Evolutionary conservation across 2,113 vertebrate species (phyloP), one percentile per base, ranked within the genome.

Genomic region (Pelodiscus sinensis): DNA sequence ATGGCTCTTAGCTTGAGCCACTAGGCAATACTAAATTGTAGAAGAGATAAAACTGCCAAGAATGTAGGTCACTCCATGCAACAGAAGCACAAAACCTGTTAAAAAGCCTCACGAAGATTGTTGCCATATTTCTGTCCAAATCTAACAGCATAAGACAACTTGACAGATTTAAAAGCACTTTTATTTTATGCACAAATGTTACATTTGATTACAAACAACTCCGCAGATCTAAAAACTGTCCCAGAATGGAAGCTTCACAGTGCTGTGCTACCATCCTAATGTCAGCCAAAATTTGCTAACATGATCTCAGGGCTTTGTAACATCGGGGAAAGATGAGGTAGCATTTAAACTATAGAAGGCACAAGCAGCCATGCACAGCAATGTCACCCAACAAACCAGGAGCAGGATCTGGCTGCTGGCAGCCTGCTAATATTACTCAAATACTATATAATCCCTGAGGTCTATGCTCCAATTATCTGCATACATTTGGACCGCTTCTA

Each of bases 291-390:
- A 38, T 21, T 44, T 75, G n/a, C 35, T 44, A 44, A 12, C 35
- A 13, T 1, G 5, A 12, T 22, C 58, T 62, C 5, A 22, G 1
- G 11, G 22, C 3, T 54, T 38, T 29, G 5, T 0, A 0, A 15
- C 13, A 2, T 0, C 1, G 0, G 1, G 56, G 9, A 56, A 11
- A 19, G 57, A 79, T 15, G 29, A 55, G n/a, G 11, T 25, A 0
- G 0, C 0, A 24, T 8, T 3, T 25, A 78, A 78, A 73, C 16
- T 7, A 3, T 29, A 55, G 3, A 15, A 58, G 31, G 84, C 68
- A 81, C 29, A 81, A 0, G 0, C 0, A 31, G 75, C 65, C 31
- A 35, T 54, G 57, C 11, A 16, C 10, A 27, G 75, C 44, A 25
- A 25, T 25, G 44, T 27, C 25, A 50, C 44, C 52, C 52, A 54